Evolutionary conservation across 1,140 invertebrate genomes (phyloP).

Genomic region (Calephelis virginiensis): DNA sequence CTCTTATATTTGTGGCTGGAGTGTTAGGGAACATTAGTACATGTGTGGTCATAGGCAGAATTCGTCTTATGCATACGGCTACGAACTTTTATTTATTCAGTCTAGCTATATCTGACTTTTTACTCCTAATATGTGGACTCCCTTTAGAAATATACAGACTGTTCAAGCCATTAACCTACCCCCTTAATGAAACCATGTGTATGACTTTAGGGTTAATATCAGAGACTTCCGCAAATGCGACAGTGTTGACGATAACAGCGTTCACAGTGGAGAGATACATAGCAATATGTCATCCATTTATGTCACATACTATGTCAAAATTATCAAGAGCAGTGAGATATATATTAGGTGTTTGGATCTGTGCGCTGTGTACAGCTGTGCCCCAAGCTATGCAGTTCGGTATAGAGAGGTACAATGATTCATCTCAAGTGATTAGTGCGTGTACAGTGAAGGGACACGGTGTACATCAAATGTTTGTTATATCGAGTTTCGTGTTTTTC

Average conservation of each 20-base stretch:
- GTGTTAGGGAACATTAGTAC: conserved; percentile 91
- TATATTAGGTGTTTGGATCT: conserved; percentile 85
- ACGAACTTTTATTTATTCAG: conserved; percentile 94
- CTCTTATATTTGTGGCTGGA: conserved; percentile 88
- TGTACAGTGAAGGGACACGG: conserved; percentile 79
- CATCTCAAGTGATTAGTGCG: conserved; percentile 70
- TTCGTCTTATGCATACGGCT: conserved; percentile 90
- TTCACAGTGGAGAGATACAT: conserved; percentile 97
- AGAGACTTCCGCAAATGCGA: conserved; percentile 93
- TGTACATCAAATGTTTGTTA: conserved; percentile 83
- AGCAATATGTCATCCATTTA: conserved; percentile 95
- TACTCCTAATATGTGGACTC: conserved; percentile 87
- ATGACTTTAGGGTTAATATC: conserved; percentile 86
- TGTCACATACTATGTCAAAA: conserved; percentile 92
- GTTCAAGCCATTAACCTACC: conserved; percentile 88
- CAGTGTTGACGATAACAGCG: conserved; percentile 94
- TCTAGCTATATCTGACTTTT: conserved; percentile 91
- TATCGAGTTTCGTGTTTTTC: conserved; percentile 88
- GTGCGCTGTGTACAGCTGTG: conserved; percentile 86
- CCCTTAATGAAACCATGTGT: conserved; percentile 87
- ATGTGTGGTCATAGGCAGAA: conserved; percentile 90
- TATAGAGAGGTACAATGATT: conserved; percentile 78
- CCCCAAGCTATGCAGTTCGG: conserved; percentile 89
- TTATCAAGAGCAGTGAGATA: conserved; percentile 85
- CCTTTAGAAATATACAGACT: conserved; percentile 89